Conservation (phyloP, 1,140 invertebrate genomes). For the Nasonia giraulti region DNA sequence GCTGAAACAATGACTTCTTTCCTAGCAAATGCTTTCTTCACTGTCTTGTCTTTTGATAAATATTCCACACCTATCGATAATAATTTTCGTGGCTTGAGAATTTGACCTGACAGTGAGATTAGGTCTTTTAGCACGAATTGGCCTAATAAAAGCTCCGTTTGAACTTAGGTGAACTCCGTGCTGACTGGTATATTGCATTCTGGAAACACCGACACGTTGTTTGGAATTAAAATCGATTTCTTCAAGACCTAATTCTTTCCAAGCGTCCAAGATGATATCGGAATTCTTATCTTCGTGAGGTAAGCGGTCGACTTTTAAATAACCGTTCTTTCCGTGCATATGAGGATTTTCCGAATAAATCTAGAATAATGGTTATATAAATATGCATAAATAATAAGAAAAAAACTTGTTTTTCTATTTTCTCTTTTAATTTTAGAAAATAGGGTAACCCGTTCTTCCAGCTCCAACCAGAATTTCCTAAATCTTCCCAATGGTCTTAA, state of each 20-base stretch:
- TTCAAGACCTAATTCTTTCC: slow-evolving; percentile 1
- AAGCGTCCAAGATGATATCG: neutral
- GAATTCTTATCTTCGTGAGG: neutral
- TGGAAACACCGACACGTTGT: neutral
- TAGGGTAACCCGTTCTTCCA: neutral
- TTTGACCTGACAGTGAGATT: neutral
- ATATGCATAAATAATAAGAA: neutral
- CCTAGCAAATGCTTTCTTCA: neutral
- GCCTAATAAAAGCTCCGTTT: slow-evolving; percentile 21
- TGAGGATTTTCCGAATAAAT: neutral
- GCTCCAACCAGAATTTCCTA: slow-evolving; percentile 17
- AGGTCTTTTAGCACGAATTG: slow-evolving; percentile 5
- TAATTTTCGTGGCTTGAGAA: slow-evolving; percentile 16
- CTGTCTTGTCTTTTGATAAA: neutral
- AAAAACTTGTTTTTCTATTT: neutral
- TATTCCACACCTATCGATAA: neutral
- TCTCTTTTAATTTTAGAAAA: slow-evolving; percentile 17
- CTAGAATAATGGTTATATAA: neutral
- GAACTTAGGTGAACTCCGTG: neutral
- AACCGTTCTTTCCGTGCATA: neutral
- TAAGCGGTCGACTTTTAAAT: neutral
- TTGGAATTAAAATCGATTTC: slow-evolving; percentile 17
- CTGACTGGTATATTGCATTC: neutral
- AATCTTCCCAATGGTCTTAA: slow-evolving; percentile 11
- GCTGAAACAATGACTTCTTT: slow-evolving; percentile 33